Percentiles rank a stretch among this genome's conserved stretches.
Conservation (phyloP, 1,140 invertebrate genomes). For the Macrostomum lignano region DNA sequence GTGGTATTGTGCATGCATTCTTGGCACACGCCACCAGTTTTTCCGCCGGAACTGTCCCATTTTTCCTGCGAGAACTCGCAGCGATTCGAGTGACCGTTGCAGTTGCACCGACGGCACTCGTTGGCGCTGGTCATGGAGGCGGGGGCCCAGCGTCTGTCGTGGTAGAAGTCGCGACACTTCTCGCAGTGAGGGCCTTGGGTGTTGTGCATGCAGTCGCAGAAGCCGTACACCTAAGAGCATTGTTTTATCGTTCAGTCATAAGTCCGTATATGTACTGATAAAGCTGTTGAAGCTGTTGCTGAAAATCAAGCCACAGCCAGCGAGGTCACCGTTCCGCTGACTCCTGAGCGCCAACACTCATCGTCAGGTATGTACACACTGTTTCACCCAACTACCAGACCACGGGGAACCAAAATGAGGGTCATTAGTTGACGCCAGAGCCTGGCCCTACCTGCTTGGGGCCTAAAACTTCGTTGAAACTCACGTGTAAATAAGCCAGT, state of each 20-base stretch:
- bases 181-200: constrained; percentile 54
- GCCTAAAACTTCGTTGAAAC: too few relatives aligned
- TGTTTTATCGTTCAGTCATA: not conserved
- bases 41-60: constrained; percentile 56
- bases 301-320: too few relatives aligned
- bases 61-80: constrained; percentile 78
- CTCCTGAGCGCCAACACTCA: too few relatives aligned
- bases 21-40: constrained; percentile 58
- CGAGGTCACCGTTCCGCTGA: too few relatives aligned
- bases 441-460: too few relatives aligned
- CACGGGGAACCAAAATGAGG: too few relatives aligned
- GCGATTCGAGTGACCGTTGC: constrained; percentile 66
- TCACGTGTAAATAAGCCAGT: too few relatives aligned
- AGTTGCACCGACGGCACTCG: constrained; percentile 87
- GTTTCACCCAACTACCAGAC: too few relatives aligned
- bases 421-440: too few relatives aligned
- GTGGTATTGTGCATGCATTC: constrained; percentile 66
- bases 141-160: constrained; percentile 68
- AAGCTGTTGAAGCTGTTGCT: not conserved
- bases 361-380: too few relatives aligned
- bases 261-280: not conserved
- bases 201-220: constrained; percentile 71
- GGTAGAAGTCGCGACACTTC: constrained; percentile 68
- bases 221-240: constrained; percentile 9
- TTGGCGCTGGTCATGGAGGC: constrained; percentile 55